Evolutionary conservation across 53 echinoderm and acorn worm genomes (phyloP).

Genomic region (Echinometra lucunter): DNA sequence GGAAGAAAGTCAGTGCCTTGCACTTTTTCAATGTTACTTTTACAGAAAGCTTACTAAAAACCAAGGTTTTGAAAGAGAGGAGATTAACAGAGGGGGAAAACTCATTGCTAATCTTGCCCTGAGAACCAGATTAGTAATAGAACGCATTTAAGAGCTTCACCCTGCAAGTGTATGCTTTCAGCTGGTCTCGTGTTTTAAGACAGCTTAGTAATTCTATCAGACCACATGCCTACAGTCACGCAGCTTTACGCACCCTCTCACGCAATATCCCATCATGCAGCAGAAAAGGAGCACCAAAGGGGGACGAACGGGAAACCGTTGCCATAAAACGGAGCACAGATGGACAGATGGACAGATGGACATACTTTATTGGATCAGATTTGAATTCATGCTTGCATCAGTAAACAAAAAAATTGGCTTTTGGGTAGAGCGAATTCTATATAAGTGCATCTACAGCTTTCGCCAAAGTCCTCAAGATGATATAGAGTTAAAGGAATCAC

Average conservation of each 20-base stretch:
- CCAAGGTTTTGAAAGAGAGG: constrained; percentile 46
- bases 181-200: constrained; percentile 52
- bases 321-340: neutral
- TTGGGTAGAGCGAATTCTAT: neutral
- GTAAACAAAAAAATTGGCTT: neutral
- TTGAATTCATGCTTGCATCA: neutral
- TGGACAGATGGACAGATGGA: constrained; percentile 59
- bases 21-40: constrained; percentile 61
- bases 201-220: constrained; percentile 52
- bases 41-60: constrained; percentile 26
- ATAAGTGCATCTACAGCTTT: neutral
- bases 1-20: constrained; percentile 20
- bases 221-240: constrained; percentile 60
- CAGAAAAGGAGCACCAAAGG: neutral
- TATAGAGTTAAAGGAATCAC: neutral
- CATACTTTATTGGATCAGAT: constrained; percentile 17
- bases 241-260: constrained; percentile 36
- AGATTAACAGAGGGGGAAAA: constrained; percentile 48
- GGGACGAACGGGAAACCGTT: neutral
- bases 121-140: constrained; percentile 60
- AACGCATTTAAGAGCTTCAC: constrained; percentile 50
- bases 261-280: constrained; percentile 32
- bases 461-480: neutral
- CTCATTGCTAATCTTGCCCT: constrained; percentile 55
- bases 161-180: constrained; percentile 55